Conservation (phyloP, 2,797 vertebrate species). For the Epinephelus awoara region DNA sequence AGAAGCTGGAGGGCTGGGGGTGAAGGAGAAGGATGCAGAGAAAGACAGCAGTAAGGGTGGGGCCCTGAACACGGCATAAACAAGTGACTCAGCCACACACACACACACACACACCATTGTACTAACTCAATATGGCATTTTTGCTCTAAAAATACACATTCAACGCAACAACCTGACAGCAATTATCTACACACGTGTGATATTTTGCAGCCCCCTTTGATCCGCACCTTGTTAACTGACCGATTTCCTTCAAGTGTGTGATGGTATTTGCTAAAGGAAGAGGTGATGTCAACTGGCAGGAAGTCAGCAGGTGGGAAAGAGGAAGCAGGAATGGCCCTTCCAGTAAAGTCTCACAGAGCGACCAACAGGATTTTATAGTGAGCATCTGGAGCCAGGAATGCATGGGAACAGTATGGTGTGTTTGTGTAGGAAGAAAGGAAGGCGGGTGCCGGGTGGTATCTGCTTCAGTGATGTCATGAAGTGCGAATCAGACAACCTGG, state of each 20-base stretch:
- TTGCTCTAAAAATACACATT: conserved; percentile 38
- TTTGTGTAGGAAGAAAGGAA: conserved; percentile 10
- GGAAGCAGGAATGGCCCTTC: conserved; percentile 68
- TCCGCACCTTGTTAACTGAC: conserved; percentile 45
- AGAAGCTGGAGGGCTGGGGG: conserved; percentile 13
- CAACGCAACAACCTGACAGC: conserved; percentile 54
- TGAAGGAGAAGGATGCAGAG: conserved; percentile 16
- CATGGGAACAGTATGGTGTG: conserved; percentile 49
- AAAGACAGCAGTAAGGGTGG: conserved; percentile 42
- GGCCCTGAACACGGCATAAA: conserved; percentile 38
- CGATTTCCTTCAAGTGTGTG: conserved; percentile 38
- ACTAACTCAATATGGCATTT: conserved; percentile 22
- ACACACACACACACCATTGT: neutral
- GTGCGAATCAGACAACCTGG: conserved; percentile 47
- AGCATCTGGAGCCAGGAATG: conserved; percentile 68
- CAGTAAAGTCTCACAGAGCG: conserved; percentile 44
- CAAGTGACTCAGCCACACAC: conserved; percentile 37
- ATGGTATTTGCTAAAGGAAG: conserved; percentile 57
- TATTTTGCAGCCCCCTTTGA: conserved; percentile 50
- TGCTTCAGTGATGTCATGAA: conserved; percentile 53
- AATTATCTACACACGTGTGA: conserved; percentile 45
- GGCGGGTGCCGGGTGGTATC: conserved; percentile 18
- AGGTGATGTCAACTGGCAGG: conserved; percentile 63
- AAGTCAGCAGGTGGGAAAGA: conserved; percentile 75
- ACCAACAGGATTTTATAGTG: conserved; percentile 51